Conservation (phyloP, 2,797 vertebrate genomes). For the Thaleichthys pacificus region DNA sequence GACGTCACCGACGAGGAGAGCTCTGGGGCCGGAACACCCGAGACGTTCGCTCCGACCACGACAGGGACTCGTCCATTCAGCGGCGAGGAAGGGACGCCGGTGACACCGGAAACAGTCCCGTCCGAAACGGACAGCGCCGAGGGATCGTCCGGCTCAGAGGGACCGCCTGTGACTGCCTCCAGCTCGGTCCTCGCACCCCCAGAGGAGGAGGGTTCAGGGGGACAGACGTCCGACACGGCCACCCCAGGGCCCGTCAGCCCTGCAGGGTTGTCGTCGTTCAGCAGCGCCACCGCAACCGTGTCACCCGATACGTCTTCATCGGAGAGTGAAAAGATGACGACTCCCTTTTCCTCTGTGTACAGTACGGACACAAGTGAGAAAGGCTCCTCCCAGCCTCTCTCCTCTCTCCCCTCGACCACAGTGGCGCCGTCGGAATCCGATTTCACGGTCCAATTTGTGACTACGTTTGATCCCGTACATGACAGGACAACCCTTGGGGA, state of each 20-base stretch:
- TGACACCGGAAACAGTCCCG: neutral
- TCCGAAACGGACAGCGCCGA: neutral
- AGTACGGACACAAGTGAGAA: neutral
- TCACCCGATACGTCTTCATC: neutral
- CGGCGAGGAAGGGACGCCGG: neutral
- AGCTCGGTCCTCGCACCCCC: neutral
- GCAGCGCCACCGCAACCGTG: neutral
- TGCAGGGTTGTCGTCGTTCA: neutral
- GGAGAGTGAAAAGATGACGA: neutral
- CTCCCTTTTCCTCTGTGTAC: neutral
- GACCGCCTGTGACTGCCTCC: neutral
- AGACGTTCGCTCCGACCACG: no score
- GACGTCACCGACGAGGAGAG: neutral
- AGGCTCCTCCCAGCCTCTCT: neutral
- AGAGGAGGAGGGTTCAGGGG: slow-evolving; percentile 25
- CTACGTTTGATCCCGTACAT: slow-evolving; percentile 15
- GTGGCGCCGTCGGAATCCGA: slow-evolving; percentile 2
- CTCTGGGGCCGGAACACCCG: neutral
- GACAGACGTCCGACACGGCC: neutral
- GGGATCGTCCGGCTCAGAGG: neutral
- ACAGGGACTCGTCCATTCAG: neutral
- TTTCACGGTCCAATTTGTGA: slow-evolving; percentile 20
- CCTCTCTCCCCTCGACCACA: slow-evolving; percentile 13
- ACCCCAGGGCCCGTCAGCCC: neutral
- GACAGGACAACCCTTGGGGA: neutral